These are phyloP conservation scores for Mormyrus proboscirostris DNA, from an alignment of 2,797 vertebrate genomes.

Conservation along the genomic window DNA sequence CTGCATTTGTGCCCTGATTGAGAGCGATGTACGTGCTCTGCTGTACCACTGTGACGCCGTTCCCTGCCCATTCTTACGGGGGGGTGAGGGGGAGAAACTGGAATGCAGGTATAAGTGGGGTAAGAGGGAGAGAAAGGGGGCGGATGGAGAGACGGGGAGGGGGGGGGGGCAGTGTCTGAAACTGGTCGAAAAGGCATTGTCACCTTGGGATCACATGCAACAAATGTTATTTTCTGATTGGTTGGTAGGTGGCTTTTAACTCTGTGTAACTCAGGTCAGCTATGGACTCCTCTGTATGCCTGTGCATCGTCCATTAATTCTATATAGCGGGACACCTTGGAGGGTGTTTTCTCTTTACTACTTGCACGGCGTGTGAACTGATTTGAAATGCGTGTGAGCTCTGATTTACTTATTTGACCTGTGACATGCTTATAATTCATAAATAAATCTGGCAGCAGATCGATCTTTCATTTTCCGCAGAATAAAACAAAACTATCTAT, in stretches of 20 bases:
- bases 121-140: not conserved
- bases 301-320: not conserved
- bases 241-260: not conserved
- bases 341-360: not conserved
- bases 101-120: no score
- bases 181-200: not conserved
- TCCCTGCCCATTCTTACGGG: not conserved
- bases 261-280: not conserved
- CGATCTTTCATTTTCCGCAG: no score
- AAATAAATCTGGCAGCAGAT: no score
- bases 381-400: no score
- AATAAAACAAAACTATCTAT: no score
- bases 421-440: no score
- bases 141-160: not conserved
- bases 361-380: not conserved
- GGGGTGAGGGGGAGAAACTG: not conserved
- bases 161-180: not conserved
- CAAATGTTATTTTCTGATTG: not conserved
- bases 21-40: not conserved
- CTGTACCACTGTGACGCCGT: not conserved
- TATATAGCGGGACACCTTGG: not conserved
- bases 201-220: not conserved
- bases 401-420: no score
- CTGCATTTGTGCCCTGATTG: not conserved
- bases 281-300: not conserved